These are phyloP conservation scores for Malurus splendens DNA, from an alignment of 2,797 vertebrate species.

Conservation along the genomic window DNA sequence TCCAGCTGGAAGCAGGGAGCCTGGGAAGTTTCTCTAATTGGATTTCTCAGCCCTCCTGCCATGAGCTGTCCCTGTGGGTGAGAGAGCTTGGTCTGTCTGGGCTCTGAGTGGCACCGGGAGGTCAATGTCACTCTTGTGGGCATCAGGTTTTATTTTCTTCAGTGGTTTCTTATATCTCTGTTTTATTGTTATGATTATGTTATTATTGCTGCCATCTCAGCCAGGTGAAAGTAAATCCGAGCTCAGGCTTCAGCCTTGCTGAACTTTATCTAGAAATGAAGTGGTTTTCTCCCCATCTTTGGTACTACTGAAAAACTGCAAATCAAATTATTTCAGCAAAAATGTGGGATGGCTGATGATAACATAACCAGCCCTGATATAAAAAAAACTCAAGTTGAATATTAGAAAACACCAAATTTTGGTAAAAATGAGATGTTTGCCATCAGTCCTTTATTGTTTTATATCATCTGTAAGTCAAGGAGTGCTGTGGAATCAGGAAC, in stretches of 20 bases:
- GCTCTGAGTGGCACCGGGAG: neutral
- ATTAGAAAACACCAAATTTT: neutral
- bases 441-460: neutral
- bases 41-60: neutral
- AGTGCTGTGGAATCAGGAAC: neutral
- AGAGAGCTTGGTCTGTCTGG: neutral
- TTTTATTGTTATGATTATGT: neutral
- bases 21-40: neutral
- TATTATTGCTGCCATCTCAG: neutral
- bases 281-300: neutral
- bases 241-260: neutral
- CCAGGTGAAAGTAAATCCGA: neutral
- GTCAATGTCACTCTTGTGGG: neutral
- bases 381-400: neutral
- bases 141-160: neutral
- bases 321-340: neutral
- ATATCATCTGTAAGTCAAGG: neutral
- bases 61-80: neutral
- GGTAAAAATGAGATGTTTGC: neutral
- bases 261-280: neutral
- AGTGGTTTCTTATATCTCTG: neutral
- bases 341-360: neutral
- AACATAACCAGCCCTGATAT: neutral
- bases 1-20: neutral
- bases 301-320: neutral